Conservation (phyloP, 2,113 vertebrate species). For the Himantopus leucocephalus region DNA sequence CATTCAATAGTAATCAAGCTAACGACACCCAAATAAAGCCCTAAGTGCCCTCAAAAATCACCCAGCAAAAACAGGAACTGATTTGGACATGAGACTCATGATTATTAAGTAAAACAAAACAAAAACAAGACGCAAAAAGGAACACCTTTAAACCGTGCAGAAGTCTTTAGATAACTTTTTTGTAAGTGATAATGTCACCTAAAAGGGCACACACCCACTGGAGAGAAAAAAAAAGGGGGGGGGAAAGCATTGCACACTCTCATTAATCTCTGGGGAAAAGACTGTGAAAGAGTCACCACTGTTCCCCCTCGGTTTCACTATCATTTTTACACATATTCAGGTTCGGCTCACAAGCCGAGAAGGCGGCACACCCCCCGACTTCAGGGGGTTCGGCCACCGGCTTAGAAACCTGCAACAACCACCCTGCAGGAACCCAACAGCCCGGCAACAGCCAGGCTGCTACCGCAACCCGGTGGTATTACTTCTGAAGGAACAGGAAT, state of each 20-base stretch:
- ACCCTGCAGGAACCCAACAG: fast-evolving
- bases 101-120: neutral
- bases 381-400: neutral
- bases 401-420: neutral
- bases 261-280: fast-evolving
- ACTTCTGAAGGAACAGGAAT: no score
- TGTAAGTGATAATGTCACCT: neutral
- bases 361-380: fast-evolving
- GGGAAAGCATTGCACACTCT: no score
- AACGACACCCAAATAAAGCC: neutral
- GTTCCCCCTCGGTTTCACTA: neutral
- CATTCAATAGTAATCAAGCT: neutral
- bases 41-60: neutral
- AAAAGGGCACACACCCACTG: neutral
- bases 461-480: neutral
- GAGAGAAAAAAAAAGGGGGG: no score
- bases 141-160: fast-evolving
- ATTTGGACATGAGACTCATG: fast-evolving
- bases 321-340: neutral
- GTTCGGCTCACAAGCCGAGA: neutral
- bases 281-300: fast-evolving
- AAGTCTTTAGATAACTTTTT: neutral
- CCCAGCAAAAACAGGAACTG: neutral
- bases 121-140: neutral
- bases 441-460: neutral